A percentile compares a stretch with the other conserved stretches of the same genome.
These are phyloP conservation scores for Pachymerium ferrugineum DNA, from an alignment of 2,888 invertebrate species.

Conservation along the genomic window DNA sequence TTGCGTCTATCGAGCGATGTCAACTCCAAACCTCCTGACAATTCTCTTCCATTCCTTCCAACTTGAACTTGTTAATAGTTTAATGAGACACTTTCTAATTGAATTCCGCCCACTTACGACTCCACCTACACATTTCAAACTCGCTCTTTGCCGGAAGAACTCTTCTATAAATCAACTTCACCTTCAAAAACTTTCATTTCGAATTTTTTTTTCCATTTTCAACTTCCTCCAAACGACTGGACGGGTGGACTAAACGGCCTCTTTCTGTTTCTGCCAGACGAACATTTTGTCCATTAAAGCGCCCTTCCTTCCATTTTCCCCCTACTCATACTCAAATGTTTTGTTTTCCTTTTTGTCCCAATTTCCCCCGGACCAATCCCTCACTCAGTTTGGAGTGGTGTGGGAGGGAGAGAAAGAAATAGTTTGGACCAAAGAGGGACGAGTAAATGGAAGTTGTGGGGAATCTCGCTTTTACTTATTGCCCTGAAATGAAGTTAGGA, in stretches of 20 bases:
- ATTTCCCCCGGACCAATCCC: constrained; percentile 2
- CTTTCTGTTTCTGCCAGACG: background rate
- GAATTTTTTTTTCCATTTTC: background rate
- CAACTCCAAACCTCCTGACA: constrained; percentile 19
- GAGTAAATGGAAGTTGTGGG: constrained; percentile 17
- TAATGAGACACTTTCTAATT: constrained; percentile 31
- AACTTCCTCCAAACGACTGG: background rate
- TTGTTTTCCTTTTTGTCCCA: constrained; percentile 27
- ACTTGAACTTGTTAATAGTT: constrained; percentile 29
- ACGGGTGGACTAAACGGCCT: background rate
- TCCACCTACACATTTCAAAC: background rate
- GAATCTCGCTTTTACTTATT: constrained; percentile 19
- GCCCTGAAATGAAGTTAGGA: constrained; percentile 17
- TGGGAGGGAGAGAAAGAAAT: background rate
- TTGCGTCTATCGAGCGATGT: background rate
- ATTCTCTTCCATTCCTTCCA: background rate
- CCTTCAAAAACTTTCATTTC: background rate
- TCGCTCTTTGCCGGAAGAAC: background rate
- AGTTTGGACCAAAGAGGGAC: background rate
- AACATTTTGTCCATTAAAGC: constrained; percentile 14
- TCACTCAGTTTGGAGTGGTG: background rate
- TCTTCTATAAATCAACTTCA: background rate
- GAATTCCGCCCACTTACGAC: constrained; percentile 25
- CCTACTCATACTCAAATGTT: constrained; percentile 25
- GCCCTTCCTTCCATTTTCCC: constrained; percentile 14